Conservation (phyloP, 2,888 invertebrate species). For the Dryobotodes eremita region DNA sequence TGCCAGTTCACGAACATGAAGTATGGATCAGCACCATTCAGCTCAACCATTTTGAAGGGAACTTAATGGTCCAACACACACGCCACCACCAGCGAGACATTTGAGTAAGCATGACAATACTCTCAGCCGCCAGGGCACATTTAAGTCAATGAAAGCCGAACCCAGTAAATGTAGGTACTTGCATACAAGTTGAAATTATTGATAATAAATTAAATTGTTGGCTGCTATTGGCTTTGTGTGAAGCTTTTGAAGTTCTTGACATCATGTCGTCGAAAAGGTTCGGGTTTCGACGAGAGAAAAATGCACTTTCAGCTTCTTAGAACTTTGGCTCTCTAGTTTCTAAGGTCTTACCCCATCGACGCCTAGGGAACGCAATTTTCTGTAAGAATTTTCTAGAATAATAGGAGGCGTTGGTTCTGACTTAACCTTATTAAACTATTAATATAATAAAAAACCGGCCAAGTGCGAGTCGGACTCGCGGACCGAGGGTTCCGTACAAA, state of each 20-base stretch:
- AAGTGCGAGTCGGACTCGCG: too few species aligned
- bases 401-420: not conserved
- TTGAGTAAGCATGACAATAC: too few species aligned
- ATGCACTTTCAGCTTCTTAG: not conserved
- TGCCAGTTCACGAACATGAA: too few species aligned
- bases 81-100: too few species aligned
- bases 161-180: constrained; percentile 20
- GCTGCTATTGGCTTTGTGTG: constrained; percentile 16
- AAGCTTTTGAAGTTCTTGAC: not conserved
- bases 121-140: too few species aligned
- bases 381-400: not conserved
- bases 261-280: not conserved
- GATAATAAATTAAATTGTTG: constrained; percentile 53
- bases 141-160: too few species aligned
- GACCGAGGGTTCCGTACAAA: too few species aligned
- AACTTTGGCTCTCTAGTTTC: constrained; percentile 7
- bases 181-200: constrained; percentile 54
- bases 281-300: not conserved
- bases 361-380: not conserved
- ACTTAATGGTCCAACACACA: too few species aligned
- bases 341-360: not conserved
- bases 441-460: not conserved
- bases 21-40: too few species aligned
- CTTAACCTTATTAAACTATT: not conserved
- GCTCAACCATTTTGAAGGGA: too few species aligned